phyloP scores from a whole-genome alignment of 2,113 vertebrate genomes.

The Aegotheles bennettii region DNA sequence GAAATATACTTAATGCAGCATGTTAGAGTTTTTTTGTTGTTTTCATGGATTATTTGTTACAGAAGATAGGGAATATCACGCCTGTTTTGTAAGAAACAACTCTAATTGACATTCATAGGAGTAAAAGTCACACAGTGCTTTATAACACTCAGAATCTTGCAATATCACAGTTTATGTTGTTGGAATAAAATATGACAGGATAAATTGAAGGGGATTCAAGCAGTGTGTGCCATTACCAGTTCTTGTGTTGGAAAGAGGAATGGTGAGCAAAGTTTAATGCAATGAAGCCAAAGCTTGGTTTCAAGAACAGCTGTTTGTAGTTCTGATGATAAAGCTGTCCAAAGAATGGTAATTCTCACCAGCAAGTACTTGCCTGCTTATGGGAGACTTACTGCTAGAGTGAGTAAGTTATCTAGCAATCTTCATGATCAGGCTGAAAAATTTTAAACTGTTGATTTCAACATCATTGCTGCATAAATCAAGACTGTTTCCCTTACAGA shows the following conservation, averaged over 20 bases:
- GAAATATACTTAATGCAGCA: background rate
- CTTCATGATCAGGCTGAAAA: background rate
- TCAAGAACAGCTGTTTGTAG: constrained; percentile 3
- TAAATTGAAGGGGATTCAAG: constrained; percentile 21
- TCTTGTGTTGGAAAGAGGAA: constrained; percentile 11
- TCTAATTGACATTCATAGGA: background rate
- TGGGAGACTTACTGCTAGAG: background rate
- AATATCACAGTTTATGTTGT: constrained; percentile 38
- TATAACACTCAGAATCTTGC: constrained; percentile 8
- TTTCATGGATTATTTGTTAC: background rate
- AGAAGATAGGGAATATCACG: background rate
- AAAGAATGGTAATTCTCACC: background rate
- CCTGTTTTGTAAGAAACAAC: constrained; percentile 10
- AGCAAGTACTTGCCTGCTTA: background rate
- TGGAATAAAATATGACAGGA: constrained; percentile 40
- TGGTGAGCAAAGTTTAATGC: constrained; percentile 13
- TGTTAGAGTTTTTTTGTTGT: background rate
- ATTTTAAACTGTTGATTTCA: background rate
- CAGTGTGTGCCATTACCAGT: background rate
- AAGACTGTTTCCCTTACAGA: background rate
- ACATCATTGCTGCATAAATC: background rate
- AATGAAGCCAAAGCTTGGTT: constrained; percentile 1
- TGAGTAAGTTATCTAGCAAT: background rate
- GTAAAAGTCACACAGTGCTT: constrained; percentile 9
- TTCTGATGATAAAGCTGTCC: background rate